phyloP scores from a whole-genome alignment of 2,797 vertebrate genomes.

The Jordanella pulchra region DNA sequence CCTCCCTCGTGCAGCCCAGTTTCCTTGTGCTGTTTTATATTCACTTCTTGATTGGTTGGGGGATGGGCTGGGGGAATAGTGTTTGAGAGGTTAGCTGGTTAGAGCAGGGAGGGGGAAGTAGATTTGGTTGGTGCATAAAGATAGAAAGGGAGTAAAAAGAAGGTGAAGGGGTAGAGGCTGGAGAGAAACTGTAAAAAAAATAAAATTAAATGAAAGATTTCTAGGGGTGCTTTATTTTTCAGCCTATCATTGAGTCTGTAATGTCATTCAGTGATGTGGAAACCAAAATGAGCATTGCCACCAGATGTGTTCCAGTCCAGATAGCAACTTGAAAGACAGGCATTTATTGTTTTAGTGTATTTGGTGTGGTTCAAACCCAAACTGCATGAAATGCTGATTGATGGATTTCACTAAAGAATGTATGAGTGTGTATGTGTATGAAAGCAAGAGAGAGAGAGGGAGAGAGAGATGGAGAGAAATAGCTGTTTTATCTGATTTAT shows the following conservation, averaged over 20 bases:
- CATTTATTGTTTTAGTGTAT: constrained; percentile 84
- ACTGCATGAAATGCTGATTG: constrained; percentile 80
- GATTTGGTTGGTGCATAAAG: constrained; percentile 46
- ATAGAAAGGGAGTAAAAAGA: constrained; percentile 17
- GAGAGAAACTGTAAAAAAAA: constrained; percentile 50
- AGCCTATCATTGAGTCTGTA: constrained; percentile 68
- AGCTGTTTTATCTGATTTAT: constrained; percentile 70
- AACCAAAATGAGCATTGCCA: constrained; percentile 78
- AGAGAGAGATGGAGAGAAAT: constrained; percentile 29
- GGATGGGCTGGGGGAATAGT: constrained; percentile 63
- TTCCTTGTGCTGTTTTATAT: constrained; percentile 73
- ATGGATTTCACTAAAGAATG: constrained; percentile 79
- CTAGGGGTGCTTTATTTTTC: constrained; percentile 74
- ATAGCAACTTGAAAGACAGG: constrained; percentile 84
- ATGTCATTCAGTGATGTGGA: constrained; percentile 80
- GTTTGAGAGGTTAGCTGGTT: constrained; percentile 67
- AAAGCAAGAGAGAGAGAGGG: constrained; percentile 6
- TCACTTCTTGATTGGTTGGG: constrained; percentile 76
- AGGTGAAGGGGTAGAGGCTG: constrained; percentile 33
- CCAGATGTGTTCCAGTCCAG: constrained; percentile 83
- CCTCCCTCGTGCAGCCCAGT: constrained; percentile 43
- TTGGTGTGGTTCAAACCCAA: constrained; percentile 79
- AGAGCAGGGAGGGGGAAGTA: constrained; percentile 45
- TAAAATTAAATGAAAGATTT: constrained; percentile 32
- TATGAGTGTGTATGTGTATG: constrained; percentile 29